Conservation (phyloP, 2,113 vertebrate species). For the Aythya baeri region DNA sequence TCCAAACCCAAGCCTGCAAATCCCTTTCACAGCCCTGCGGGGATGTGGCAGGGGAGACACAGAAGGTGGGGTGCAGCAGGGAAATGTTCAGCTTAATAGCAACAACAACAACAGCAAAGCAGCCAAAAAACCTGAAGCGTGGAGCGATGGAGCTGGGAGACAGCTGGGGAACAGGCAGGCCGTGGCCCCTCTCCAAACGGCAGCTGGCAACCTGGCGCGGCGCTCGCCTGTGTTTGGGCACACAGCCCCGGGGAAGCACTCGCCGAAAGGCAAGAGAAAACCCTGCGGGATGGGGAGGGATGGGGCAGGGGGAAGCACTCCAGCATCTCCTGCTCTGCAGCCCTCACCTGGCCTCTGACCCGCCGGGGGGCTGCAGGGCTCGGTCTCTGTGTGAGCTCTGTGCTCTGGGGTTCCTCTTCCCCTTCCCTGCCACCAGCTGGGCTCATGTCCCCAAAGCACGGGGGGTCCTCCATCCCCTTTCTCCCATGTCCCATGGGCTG, state of each 20-base stretch:
- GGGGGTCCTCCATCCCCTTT: neutral
- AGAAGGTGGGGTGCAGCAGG: neutral
- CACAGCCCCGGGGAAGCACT: neutral
- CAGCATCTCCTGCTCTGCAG: neutral
- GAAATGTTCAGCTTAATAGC: neutral
- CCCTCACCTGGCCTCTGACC: neutral
- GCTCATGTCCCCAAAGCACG: neutral
- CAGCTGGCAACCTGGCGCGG: conserved; percentile 39
- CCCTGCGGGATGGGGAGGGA: neutral
- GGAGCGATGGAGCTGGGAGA: conserved; percentile 27
- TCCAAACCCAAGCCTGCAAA: accelerated
- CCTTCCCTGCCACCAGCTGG: neutral
- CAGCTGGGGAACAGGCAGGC: conserved; percentile 16
- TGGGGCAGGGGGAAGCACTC: neutral
- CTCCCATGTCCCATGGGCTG: neutral
- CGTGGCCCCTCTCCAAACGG: conserved; percentile 41
- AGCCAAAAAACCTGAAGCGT: conserved; percentile 27
- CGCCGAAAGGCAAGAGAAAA: neutral
- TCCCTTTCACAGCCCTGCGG: neutral
- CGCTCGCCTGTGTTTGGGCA: neutral
- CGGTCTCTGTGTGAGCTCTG: neutral
- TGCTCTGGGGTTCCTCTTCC: neutral
- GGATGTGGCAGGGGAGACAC: neutral
- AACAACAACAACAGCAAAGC: neutral
- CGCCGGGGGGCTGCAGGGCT: neutral